Evolutionary conservation across 2,797 vertebrate genomes (phyloP), one percentile per base, ranked within the genome.

Genomic region (Natrix natrix): DNA sequence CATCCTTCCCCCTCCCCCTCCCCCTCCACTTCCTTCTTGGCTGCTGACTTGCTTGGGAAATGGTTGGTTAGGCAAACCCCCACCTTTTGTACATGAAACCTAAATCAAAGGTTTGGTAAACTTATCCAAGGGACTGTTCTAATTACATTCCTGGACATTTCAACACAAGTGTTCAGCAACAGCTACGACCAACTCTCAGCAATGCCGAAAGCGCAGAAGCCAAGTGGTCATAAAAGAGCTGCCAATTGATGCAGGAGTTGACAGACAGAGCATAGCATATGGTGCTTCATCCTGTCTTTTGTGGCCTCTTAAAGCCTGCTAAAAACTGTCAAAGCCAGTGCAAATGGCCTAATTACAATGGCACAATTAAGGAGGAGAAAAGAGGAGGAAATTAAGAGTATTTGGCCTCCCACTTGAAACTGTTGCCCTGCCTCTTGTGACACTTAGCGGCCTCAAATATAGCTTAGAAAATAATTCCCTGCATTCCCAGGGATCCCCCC

Each of bases 81-180:
- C 87, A 88, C 63, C 91, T 88, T 88, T 90, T 91, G 89, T 90
- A 88, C 93, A 83, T 66, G 32, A 57, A 86, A 54, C 8, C 57
- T 59, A 60, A 92, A 88, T 66, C 91, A 92, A 91, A 91, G 28
- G 57, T 22, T 59, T 66, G 86, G 89, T 4, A 57, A 83, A 59
- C 56, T n/a, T 61, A n/a, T 91, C 89, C 8, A 86, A 83, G 66
- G 43, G 55, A 37, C 56, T 52, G 22, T 61, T 87, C 37, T 87
- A 87, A 92, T 92, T 92, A 69, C 61, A 57, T 89, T n/a, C 60
- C 66, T 43, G 63, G 48, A 66, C 61, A 28, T 86, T 56, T 55
- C 86, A 52, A 74, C 57, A 26, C 14, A 59, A 91, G 63, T 48
- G 13, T 43, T 83, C 12, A 3, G 59, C 6, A 56, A 61, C 83